Evolutionary conservation across 2,888 invertebrate species (phyloP).

Genomic region (Abrostola triplasia): DNA sequence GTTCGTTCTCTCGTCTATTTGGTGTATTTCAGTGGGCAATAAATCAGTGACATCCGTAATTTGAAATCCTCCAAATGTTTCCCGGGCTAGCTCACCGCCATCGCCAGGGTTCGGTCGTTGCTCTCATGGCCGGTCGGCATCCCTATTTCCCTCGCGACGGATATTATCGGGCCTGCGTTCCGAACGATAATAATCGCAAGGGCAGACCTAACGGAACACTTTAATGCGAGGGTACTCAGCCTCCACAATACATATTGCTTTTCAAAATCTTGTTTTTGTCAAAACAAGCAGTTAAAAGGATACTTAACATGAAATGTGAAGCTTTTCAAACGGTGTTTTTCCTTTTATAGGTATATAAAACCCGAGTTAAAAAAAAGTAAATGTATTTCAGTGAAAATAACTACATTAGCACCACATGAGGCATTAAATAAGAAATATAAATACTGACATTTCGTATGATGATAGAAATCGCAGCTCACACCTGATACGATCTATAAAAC

Average conservation of each 20-base stretch:
- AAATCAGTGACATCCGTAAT: conserved; percentile 70
- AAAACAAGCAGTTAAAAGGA: conserved; percentile 38
- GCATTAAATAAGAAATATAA: no score
- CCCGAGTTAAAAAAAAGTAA: no score
- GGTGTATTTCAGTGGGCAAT: conserved; percentile 58
- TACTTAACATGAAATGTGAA: conserved; percentile 20
- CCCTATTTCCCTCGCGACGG: conserved; percentile 69
- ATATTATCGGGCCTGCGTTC: conserved; percentile 70
- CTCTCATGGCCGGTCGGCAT: conserved; percentile 62
- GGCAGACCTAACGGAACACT: conserved; percentile 72
- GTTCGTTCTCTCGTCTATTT: conserved; percentile 35
- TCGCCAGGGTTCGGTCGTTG: conserved; percentile 68
- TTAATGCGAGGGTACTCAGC: conserved; percentile 66
- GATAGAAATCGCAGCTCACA: no score
- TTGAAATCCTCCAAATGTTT: conserved; percentile 65
- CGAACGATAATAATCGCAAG: conserved; percentile 74
- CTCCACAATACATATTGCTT: conserved; percentile 59
- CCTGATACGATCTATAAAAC: no score
- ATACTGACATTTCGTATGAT: no score
- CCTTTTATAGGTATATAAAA: not conserved
- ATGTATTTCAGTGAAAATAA: no score
- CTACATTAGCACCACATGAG: no score
- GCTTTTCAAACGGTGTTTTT: conserved; percentile 10
- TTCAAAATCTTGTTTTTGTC: conserved; percentile 58
- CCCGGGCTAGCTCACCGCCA: conserved; percentile 32